A percentile compares a stretch with the other conserved stretches of the same genome.
Conservation (phyloP, 2,113 vertebrate genomes). For the Sitta europaea region DNA sequence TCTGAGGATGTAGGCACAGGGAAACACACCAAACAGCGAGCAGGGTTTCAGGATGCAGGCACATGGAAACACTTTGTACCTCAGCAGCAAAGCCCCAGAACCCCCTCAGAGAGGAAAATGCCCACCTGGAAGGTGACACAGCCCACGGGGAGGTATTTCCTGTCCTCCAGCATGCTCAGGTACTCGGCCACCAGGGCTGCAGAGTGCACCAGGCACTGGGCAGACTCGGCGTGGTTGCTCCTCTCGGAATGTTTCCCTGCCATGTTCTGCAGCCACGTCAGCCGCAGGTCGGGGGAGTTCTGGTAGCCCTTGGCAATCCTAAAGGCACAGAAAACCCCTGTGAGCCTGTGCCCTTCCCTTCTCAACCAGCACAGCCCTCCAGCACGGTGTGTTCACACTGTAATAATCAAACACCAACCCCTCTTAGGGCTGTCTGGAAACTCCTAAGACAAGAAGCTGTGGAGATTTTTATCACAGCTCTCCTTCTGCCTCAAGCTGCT, state of each 20-base stretch:
- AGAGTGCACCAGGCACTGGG: slow-evolving; percentile 96
- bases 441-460: background rate
- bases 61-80: background rate
- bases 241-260: slow-evolving; percentile 96
- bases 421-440: background rate
- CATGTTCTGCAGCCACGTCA: slow-evolving; percentile 99
- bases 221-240: slow-evolving; percentile 93
- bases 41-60: rapidly evolving
- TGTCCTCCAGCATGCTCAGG: slow-evolving; percentile 97
- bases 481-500: no score
- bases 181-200: slow-evolving; percentile 98
- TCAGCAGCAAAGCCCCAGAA: background rate
- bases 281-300: slow-evolving; percentile 92
- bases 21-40: background rate
- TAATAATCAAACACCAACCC: background rate
- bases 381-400: background rate
- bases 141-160: slow-evolving; percentile 97
- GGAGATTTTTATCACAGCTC: no score
- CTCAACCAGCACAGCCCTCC: background rate
- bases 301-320: slow-evolving; percentile 99
- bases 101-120: rapidly evolving
- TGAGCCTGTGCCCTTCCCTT: background rate
- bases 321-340: background rate
- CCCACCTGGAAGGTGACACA: slow-evolving; percentile 97
- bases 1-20: rapidly evolving